These are phyloP conservation scores for Pomatostomus ruficeps DNA, from an alignment of 2,113 vertebrate species.

Conservation along the genomic window DNA sequence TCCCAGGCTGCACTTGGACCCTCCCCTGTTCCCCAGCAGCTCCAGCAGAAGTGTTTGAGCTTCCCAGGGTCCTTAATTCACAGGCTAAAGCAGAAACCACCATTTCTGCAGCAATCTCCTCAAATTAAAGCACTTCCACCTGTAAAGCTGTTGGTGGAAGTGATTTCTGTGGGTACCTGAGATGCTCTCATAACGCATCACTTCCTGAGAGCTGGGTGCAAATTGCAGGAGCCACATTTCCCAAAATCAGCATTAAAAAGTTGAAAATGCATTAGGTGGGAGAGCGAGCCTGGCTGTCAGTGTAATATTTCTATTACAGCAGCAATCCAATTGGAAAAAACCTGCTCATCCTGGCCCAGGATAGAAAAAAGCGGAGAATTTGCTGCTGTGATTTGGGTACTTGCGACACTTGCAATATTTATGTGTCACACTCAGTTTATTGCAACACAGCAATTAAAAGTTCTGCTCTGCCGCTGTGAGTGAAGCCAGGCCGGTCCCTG, in stretches of 20 bases:
- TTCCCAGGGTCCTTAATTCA: not conserved
- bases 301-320: constrained; percentile 40
- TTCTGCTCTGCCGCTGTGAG: not conserved
- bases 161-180: not conserved
- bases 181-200: not conserved
- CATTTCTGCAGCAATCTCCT: not conserved
- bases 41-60: not conserved
- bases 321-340: constrained; percentile 38
- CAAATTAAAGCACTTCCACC: not conserved
- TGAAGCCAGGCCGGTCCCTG: not conserved
- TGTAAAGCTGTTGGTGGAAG: not conserved
- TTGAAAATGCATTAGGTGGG: constrained; percentile 19
- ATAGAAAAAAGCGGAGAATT: not conserved
- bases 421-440: not conserved
- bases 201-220: constrained; percentile 19
- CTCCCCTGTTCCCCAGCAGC: not conserved
- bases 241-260: constrained; percentile 55
- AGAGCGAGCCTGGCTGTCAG: constrained; percentile 27
- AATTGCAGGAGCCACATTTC: constrained; percentile 20
- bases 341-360: not conserved
- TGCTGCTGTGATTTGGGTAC: not conserved
- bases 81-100: not conserved
- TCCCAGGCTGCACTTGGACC: not conserved
- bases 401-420: not conserved
- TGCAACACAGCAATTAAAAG: not conserved